Evolutionary conservation across 2,797 vertebrate species (phyloP).

Genomic region (Enteromius thamalakanensis): DNA sequence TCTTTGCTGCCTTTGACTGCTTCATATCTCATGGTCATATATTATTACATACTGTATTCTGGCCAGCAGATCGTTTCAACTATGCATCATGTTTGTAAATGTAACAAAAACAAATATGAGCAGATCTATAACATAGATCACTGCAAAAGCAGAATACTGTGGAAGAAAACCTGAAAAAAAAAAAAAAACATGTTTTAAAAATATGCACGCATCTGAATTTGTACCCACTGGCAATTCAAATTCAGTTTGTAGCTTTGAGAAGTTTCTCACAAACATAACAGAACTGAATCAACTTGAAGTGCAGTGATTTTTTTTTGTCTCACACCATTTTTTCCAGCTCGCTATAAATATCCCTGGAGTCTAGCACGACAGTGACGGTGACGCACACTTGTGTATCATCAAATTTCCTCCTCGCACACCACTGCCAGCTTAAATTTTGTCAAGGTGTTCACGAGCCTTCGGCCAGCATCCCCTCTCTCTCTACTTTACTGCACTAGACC

Average conservation of each 20-base stretch:
- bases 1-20: background rate
- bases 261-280: conserved; percentile 23
- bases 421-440: conserved; percentile 44
- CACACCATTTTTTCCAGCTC: background rate
- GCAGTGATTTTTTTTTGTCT: conserved; percentile 24
- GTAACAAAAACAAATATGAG: conserved; percentile 2
- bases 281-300: conserved; percentile 29
- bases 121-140: conserved; percentile 17
- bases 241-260: conserved; percentile 10
- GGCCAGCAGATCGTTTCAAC: background rate
- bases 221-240: background rate
- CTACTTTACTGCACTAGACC: conserved; percentile 24
- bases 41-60: conserved; percentile 11
- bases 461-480: conserved; percentile 5
- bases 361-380: conserved; percentile 21
- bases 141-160: background rate
- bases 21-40: conserved; percentile 37
- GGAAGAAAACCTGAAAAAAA: background rate
- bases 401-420: conserved; percentile 28
- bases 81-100: background rate
- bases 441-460: conserved; percentile 41
- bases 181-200: background rate
- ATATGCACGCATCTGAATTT: background rate
- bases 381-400: conserved; percentile 46
- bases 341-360: conserved; percentile 48